Conservation (phyloP, 2,888 invertebrate species). For the Ophion slaviceki region DNA sequence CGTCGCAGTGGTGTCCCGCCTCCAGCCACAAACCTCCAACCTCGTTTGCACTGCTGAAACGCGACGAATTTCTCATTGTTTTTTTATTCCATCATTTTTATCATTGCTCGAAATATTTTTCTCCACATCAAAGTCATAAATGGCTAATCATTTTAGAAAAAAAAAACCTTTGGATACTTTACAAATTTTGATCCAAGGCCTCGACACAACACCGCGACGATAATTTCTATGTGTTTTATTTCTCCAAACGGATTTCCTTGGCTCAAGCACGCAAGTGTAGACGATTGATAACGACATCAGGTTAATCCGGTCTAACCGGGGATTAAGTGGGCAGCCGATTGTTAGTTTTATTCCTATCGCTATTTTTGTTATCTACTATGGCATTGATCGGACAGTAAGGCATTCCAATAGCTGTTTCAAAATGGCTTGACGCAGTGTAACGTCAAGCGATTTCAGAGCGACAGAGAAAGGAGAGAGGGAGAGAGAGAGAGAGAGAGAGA, state of each 20-base stretch:
- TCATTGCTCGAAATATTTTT: too few relatives aligned
- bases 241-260: not conserved
- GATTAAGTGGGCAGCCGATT: not conserved
- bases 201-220: not conserved
- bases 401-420: not conserved
- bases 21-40: too few relatives aligned
- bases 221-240: not conserved
- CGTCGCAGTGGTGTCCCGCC: too few relatives aligned
- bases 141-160: too few relatives aligned
- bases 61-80: too few relatives aligned
- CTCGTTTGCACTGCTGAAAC: too few relatives aligned
- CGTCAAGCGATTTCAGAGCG: not conserved
- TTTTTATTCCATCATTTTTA: too few relatives aligned
- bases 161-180: too few relatives aligned
- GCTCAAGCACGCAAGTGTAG: not conserved
- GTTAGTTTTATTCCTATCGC: not conserved
- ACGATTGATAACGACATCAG: not conserved
- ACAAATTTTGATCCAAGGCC: not conserved
- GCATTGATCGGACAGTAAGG: not conserved
- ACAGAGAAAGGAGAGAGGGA: too few relatives aligned
- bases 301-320: not conserved
- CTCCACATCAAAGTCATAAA: too few relatives aligned
- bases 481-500: too few relatives aligned
- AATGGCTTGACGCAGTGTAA: not conserved
- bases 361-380: not conserved